Percentiles rank a stretch among this genome's conserved stretches.
These are phyloP conservation scores for Coelopa frigida DNA, from an alignment of 1,140 invertebrate genomes.

Conservation along the genomic window DNA sequence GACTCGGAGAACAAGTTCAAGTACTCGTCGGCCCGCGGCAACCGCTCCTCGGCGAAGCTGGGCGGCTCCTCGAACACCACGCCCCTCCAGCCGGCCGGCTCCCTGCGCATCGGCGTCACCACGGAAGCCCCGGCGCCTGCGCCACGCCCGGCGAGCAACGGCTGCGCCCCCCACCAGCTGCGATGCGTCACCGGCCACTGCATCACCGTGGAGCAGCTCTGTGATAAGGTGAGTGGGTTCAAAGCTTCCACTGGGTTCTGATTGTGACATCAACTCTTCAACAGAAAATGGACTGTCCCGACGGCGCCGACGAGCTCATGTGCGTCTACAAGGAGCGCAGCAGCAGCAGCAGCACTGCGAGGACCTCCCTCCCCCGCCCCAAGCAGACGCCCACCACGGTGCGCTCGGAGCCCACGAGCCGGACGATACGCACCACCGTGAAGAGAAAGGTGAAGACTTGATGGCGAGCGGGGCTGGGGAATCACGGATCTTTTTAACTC, in stretches of 20 bases:
- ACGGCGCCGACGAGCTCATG: slow-evolving; percentile 56
- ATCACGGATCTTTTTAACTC: too few relatives aligned
- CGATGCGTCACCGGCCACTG: slow-evolving; percentile 57
- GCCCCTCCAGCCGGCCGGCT: slow-evolving; percentile 23
- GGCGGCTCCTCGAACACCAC: slow-evolving; percentile 20
- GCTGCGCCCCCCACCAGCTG: slow-evolving; percentile 50
- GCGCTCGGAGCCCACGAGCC: slow-evolving; percentile 11
- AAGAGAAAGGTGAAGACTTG: slow-evolving; percentile 35
- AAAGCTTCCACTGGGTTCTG: too few relatives aligned
- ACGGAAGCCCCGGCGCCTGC: slow-evolving; percentile 15
- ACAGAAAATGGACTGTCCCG: slow-evolving; percentile 51
- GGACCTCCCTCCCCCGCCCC: slow-evolving; percentile 11
- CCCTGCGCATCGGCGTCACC: slow-evolving; percentile 28
- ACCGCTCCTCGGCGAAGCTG: slow-evolving; percentile 27
- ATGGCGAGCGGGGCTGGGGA: too few relatives aligned
- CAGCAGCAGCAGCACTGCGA: slow-evolving; percentile 9
- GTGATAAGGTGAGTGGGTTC: slow-evolving; percentile 52
- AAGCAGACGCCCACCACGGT: slow-evolving; percentile 6
- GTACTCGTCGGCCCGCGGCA: slow-evolving; percentile 31
- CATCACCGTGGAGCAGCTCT: slow-evolving; percentile 54
- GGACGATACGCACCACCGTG: slow-evolving; percentile 25
- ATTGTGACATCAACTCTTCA: background rate
- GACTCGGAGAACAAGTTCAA: slow-evolving; percentile 45
- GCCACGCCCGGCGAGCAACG: background rate
- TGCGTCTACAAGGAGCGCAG: slow-evolving; percentile 44